Percentiles rank a stretch among this genome's conserved stretches.
These are phyloP conservation scores for Catajapyx aquilonaris DNA, from an alignment of 1,140 invertebrate species.

Conservation along the genomic window DNA sequence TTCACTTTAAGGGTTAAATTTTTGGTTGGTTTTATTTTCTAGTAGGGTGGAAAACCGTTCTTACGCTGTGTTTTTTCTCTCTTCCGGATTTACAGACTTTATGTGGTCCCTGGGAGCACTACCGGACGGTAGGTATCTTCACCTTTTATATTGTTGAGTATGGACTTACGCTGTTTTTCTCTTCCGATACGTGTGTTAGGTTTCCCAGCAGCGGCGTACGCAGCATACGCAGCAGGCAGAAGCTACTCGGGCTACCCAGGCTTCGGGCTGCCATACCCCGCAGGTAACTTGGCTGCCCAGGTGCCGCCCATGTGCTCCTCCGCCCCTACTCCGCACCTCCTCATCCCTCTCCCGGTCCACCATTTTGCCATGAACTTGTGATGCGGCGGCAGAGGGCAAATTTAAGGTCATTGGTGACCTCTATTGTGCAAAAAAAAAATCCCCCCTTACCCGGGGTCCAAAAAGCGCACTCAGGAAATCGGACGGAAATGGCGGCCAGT, in stretches of 20 bases:
- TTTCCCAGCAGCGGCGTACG: slow-evolving; percentile 78
- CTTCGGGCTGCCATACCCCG: slow-evolving; percentile 86
- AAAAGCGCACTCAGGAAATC: too few species aligned
- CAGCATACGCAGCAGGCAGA: slow-evolving; percentile 78
- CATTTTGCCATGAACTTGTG: not conserved
- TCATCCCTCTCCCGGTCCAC: not conserved
- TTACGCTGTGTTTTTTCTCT: slow-evolving; percentile 18
- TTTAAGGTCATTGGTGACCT: too few species aligned
- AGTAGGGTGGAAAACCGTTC: too few species aligned
- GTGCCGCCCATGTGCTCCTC: not conserved
- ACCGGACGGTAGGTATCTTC: slow-evolving; percentile 66
- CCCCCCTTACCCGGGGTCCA: too few species aligned
- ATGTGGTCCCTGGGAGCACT: slow-evolving; percentile 93
- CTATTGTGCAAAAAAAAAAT: too few species aligned
- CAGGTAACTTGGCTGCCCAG: slow-evolving; percentile 83
- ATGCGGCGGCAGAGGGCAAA: not conserved
- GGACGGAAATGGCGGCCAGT: too few species aligned
- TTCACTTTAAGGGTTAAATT: too few species aligned
- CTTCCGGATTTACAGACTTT: slow-evolving; percentile 79
- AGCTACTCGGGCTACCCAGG: slow-evolving; percentile 88
- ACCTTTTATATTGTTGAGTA: not conserved
- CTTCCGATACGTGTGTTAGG: slow-evolving; percentile 20
- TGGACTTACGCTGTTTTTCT: not conserved
- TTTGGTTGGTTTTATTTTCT: too few species aligned
- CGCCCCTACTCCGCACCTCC: not conserved